Percentiles rank a stretch among this genome's conserved stretches.
Conservation (phyloP, 2,797 vertebrate species). For the Rhodeus uyekii region DNA sequence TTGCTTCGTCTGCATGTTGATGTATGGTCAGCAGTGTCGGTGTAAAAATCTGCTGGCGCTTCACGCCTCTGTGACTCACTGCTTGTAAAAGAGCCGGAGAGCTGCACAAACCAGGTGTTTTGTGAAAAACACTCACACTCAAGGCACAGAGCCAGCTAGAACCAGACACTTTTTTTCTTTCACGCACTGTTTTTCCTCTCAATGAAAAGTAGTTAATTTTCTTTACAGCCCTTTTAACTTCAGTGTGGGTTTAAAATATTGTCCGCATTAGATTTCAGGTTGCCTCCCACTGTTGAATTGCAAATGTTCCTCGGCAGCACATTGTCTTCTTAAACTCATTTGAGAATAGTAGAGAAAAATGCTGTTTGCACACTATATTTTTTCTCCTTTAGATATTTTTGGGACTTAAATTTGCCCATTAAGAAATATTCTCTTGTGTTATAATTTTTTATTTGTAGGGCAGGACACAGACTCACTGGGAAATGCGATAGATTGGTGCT, state of each 20-base stretch:
- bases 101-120: slow-evolving; percentile 55
- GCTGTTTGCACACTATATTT: neutral
- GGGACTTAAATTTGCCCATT: neutral
- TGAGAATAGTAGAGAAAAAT: neutral
- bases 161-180: neutral
- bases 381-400: neutral
- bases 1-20: slow-evolving; percentile 42
- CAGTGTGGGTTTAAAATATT: slow-evolving; percentile 17
- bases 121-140: slow-evolving; percentile 32
- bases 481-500: neutral
- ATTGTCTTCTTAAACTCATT: slow-evolving; percentile 18
- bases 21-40: slow-evolving; percentile 40
- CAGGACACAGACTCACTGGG: neutral
- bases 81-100: slow-evolving; percentile 67
- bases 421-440: neutral
- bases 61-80: slow-evolving; percentile 61
- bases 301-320: slow-evolving; percentile 5
- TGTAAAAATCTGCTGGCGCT: slow-evolving; percentile 55
- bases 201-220: slow-evolving; percentile 52
- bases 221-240: slow-evolving; percentile 30
- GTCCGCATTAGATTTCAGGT: neutral
- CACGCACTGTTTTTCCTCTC: slow-evolving; percentile 24
- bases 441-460: neutral
- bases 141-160: neutral
- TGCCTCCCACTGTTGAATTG: slow-evolving; percentile 31